phyloP scores from a whole-genome alignment of 2,797 vertebrate species.

The Aplochiton taeniatus region DNA sequence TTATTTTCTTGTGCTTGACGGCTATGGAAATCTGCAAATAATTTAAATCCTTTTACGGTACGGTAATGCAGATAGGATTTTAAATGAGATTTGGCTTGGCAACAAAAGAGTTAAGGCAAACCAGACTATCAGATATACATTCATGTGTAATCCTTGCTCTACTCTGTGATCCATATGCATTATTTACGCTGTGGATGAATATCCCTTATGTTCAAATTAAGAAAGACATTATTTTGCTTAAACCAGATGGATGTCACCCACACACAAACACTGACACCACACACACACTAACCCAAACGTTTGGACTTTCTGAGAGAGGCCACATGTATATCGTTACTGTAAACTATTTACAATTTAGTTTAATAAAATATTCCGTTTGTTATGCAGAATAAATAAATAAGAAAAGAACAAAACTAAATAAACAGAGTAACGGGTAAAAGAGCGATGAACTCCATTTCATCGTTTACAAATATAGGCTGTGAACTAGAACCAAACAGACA shows the following conservation, averaged over 20 bases:
- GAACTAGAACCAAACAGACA: not conserved
- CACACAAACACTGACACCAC: slow-evolving; percentile 5
- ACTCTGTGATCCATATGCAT: slow-evolving; percentile 18
- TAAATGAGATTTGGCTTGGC: not conserved
- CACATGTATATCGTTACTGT: too few species aligned
- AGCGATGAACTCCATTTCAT: too few species aligned
- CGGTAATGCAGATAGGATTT: slow-evolving; percentile 10
- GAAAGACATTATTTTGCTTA: slow-evolving; percentile 1
- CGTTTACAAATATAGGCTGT: not conserved
- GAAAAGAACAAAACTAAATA: too few species aligned
- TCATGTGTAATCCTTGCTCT: slow-evolving; percentile 15
- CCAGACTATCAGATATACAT: slow-evolving; percentile 20
- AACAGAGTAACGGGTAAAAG: too few species aligned
- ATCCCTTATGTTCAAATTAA: slow-evolving; percentile 15
- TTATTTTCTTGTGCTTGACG: slow-evolving; percentile 14
- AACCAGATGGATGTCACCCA: slow-evolving; percentile 19
- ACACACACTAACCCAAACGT: not conserved
- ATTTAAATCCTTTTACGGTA: slow-evolving; percentile 2
- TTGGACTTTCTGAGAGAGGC: too few species aligned
- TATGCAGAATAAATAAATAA: too few species aligned
- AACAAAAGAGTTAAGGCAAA: slow-evolving; percentile 25
- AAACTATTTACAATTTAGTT: too few species aligned
- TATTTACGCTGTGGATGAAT: slow-evolving; percentile 31
- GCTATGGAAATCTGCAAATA: slow-evolving; percentile 29
- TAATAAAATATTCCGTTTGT: too few species aligned